These are phyloP conservation scores for Monarcha castaneiventris DNA, from an alignment of 2,113 vertebrate genomes.

Conservation along the genomic window DNA sequence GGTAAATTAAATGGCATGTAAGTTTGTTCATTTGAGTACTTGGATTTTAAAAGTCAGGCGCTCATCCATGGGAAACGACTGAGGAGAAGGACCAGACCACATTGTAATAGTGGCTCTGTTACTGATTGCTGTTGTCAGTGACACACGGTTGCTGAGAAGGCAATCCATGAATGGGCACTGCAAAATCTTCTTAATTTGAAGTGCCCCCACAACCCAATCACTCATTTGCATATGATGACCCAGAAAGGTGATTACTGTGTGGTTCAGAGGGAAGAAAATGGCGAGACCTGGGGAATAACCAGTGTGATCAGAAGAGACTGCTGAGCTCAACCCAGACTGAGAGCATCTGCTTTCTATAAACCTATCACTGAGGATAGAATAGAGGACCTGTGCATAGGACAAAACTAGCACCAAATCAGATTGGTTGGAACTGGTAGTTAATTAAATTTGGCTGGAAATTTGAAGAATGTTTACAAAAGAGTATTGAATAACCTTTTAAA, in stretches of 20 bases:
- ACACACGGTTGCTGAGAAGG: not conserved
- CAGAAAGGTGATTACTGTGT: not conserved
- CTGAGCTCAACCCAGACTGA: not conserved
- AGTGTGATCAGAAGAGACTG: not conserved
- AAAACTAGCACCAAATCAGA: not conserved
- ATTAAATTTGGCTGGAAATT: not conserved
- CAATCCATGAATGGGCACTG: not conserved
- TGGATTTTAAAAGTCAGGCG: not conserved
- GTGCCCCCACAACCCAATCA: not conserved
- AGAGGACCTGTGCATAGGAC: not conserved
- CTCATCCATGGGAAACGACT: not conserved
- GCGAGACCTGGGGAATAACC: fast-evolving
- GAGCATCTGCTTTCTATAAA: not conserved
- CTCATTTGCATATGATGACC: not conserved
- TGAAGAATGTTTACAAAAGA: not conserved
- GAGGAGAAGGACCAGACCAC: not conserved
- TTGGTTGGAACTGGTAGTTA: not conserved
- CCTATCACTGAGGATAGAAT: not conserved
- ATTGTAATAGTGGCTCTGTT: not conserved
- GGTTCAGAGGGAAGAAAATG: not conserved
- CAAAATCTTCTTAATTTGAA: not conserved
- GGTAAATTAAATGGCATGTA: not conserved
- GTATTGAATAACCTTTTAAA: not conserved
- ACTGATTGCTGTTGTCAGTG: not conserved
- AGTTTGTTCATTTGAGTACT: not conserved